Evolutionary conservation across 2,113 vertebrate genomes (phyloP), one percentile per base, ranked within the genome.

Genomic region (Sitta europaea): DNA sequence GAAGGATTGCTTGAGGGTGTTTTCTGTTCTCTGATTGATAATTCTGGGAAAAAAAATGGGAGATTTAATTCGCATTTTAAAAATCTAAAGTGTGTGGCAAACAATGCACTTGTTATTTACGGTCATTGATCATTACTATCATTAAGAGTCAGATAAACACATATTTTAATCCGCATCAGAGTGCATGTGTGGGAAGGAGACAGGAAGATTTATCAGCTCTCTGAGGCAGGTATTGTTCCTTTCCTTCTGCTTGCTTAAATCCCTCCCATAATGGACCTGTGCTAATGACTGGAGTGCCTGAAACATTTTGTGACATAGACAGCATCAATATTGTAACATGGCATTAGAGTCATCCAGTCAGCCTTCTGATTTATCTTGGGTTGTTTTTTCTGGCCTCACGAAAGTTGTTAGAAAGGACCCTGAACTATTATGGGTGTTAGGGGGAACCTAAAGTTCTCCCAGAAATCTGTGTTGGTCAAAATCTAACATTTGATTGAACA

Each of bases 81-180:
- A 94, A 79, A 55, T 85, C 28, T 71, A 31, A 94, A 89, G 10
- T 62, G 20, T 61, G 22, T 72, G 57, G n/a, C 40, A 83, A 78
- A 79, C 31, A 93, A 76, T 86, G 21, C 3, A 5, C 29, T 14
- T 61, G 25, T 71, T 94, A 91, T 94, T 97, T 90, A 29, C 38
- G 83, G 63, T 91, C 94, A 95, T 91, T 87, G 80, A 93, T 90
- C 94, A 91, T 94, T 90, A 50, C 71, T 88, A 70, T 74, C 42
- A 75, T 75, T 68, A 76, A 78, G 48, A 89, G 18, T 81, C 85
- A 87, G 40, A 91, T 86, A 85, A 91, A 72, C 72, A 91, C 78
- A 95, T 94, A 97, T 97, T 96, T 96, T 95, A 97, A 90, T 80
- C 55, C 31, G 3, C 66, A 90, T 89, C 59, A 80, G 73, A 90